Evolutionary conservation across 2,113 vertebrate species (phyloP), one percentile per base, ranked within the genome.

Genomic region (Oncorhynchus masou): DNA sequence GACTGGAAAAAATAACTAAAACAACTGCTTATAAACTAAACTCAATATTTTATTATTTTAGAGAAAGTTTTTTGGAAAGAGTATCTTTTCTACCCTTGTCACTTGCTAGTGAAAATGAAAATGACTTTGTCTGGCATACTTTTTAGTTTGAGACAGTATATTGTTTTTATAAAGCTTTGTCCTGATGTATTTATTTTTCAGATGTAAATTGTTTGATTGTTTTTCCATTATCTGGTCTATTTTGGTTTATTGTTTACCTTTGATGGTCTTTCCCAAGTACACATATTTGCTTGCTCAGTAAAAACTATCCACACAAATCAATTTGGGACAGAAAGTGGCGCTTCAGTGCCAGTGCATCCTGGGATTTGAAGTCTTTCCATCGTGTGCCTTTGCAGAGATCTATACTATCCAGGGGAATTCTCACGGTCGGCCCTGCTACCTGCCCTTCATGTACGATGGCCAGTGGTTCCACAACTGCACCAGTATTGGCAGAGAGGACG

Each of bases 401-500:
- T 99, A 97, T 89, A 99, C 97, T 68, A 97, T 99, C 87, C 97
- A 98, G 90, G 98, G 98, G 4, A 99, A 98, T 89, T 96, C 98
- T 0, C 93, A 98, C 0, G 97, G 97, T 48, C 95, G 95, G 24
- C 96, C 97, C 0, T 99, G 98, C 87, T 95, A 96, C 85, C 92
- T 99, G 79, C 98, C 98, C 81, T 99, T 99, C 93, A 95, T 96
- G 59, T 99, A 98, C 0, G 95, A 99, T 75, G 95, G 94, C 84
- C 95, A 97, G 87, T 99, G 97, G 97, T 99, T 97, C 84, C 95
- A 98, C 0, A 89, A 90, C 87, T 99, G 98, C 88, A 99, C 98
- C 72, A 95, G 93, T 84, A 95, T 94, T 0, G 98, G 97, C 0
- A 93, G 98, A 0, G 96, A 98, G 86, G 98, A 99, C 0, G 97